A percentile compares a stretch with the other conserved stretches of the same genome.
Conservation (phyloP, 2,888 invertebrate species). For the Gymnoscelis rufifasciata region DNA sequence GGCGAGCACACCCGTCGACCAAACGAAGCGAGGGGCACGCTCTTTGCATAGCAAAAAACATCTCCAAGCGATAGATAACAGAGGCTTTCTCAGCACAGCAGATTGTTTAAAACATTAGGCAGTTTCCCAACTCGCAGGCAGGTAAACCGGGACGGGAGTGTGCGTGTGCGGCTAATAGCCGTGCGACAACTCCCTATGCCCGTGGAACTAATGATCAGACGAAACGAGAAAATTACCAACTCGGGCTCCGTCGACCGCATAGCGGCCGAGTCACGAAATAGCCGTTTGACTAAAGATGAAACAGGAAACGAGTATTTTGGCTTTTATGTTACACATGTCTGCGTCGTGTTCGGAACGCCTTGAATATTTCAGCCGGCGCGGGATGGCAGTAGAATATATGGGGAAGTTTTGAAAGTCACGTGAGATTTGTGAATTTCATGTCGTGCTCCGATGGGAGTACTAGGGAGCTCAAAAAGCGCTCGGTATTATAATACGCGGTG, state of each 20-base stretch:
- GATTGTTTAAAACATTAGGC: slow-evolving; percentile 19
- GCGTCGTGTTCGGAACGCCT: slow-evolving; percentile 14
- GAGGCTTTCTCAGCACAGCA: slow-evolving; percentile 19
- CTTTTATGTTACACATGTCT: slow-evolving; percentile 36
- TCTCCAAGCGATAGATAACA: slow-evolving; percentile 33
- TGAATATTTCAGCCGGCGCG: slow-evolving; percentile 16
- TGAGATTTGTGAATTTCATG: slow-evolving; percentile 34
- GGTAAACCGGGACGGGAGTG: slow-evolving; percentile 31
- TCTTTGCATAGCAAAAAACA: slow-evolving; percentile 47
- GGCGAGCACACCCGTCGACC: slow-evolving; percentile 49
- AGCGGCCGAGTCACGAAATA: slow-evolving; percentile 67
- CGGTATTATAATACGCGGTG: slow-evolving; percentile 59
- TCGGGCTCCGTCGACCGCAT: slow-evolving; percentile 47
- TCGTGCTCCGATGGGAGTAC: slow-evolving; percentile 32
- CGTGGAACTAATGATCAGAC: slow-evolving; percentile 73
- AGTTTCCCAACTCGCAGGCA: slow-evolving; percentile 35
- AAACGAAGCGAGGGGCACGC: slow-evolving; percentile 46
- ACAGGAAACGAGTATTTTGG: slow-evolving; percentile 38
- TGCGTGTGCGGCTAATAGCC: slow-evolving; percentile 63
- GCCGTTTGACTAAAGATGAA: slow-evolving; percentile 34
- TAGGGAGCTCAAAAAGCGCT: slow-evolving; percentile 56
- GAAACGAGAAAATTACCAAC: slow-evolving; percentile 69
- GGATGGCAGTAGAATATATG: slow-evolving; percentile 14
- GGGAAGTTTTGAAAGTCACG: slow-evolving; percentile 3
- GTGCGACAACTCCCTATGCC: slow-evolving; percentile 62